Percentiles rank a stretch among this genome's conserved stretches.
Conservation (phyloP, 2,888 invertebrate species). For the Idaea straminata region DNA sequence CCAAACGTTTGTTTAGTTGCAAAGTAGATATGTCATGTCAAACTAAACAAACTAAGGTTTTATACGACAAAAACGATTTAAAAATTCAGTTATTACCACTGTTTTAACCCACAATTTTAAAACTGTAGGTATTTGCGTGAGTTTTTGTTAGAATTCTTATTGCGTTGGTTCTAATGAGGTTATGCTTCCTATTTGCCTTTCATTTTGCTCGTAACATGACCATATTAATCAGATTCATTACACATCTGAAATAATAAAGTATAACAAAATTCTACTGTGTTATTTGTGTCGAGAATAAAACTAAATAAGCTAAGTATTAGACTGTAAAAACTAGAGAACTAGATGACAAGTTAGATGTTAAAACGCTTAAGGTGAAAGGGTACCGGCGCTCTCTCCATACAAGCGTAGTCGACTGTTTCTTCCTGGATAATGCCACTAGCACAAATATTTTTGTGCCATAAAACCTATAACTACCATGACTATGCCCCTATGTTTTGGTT, state of each 20-base stretch:
- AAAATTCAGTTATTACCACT: not conserved
- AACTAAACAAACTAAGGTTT: slow-evolving; percentile 5
- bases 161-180: not conserved
- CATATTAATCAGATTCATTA: not conserved
- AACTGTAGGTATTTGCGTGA: slow-evolving; percentile 11
- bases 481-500: no score
- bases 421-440: no score
- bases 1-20: slow-evolving; percentile 13
- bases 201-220: slow-evolving; percentile 9
- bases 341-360: no score
- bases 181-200: slow-evolving; percentile 10
- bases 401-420: no score
- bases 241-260: not conserved
- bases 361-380: no score
- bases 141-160: slow-evolving; percentile 1
- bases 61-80: slow-evolving; percentile 2
- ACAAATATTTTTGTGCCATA: no score
- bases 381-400: no score
- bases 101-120: slow-evolving; percentile 14
- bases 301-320: not conserved
- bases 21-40: slow-evolving; percentile 15
- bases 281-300: not conserved
- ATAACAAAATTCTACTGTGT: not conserved
- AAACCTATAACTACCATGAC: no score
- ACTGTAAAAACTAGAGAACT: not conserved